phyloP scores from a whole-genome alignment of 2,113 vertebrate genomes.

The Deroptyus accipitrinus region DNA sequence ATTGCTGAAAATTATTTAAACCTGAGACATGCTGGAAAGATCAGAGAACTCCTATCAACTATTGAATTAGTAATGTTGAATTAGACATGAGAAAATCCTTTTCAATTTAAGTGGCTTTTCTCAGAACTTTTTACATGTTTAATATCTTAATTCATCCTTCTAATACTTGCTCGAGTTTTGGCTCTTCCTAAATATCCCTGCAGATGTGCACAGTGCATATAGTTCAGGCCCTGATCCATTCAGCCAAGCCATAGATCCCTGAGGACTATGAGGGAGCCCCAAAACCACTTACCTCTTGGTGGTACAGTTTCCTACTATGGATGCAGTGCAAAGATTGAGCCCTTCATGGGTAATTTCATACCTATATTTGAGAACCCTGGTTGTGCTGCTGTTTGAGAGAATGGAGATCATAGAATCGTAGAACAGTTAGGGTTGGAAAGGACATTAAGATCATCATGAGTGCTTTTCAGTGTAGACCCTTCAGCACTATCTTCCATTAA shows the following conservation, averaged over 20 bases:
- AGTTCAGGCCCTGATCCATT: background rate
- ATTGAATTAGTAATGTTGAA: constrained; percentile 30
- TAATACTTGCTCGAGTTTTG: background rate
- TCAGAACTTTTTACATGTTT: constrained; percentile 7
- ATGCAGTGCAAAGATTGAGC: background rate
- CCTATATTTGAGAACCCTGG: background rate
- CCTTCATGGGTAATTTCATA: background rate
- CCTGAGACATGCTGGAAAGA: constrained; percentile 3
- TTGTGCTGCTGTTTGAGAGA: background rate
- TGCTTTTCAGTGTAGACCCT: background rate
- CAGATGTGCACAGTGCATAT: background rate
- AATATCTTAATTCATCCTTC: constrained; percentile 2
- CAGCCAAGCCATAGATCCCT: background rate
- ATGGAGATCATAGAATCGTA: background rate
- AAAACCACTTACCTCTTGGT: background rate
- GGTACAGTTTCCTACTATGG: background rate
- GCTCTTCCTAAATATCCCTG: background rate
- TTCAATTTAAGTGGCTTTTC: constrained; percentile 30
- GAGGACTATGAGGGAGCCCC: background rate
- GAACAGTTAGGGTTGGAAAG: background rate
- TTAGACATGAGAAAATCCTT: constrained; percentile 34
- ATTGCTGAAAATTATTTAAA: constrained; percentile 47
- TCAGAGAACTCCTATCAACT: constrained; percentile 30
- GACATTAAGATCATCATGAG: background rate
- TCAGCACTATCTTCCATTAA: background rate